These are phyloP conservation scores for Recurvirostra avosetta DNA, from an alignment of 2,113 vertebrate genomes.

Conservation along the genomic window DNA sequence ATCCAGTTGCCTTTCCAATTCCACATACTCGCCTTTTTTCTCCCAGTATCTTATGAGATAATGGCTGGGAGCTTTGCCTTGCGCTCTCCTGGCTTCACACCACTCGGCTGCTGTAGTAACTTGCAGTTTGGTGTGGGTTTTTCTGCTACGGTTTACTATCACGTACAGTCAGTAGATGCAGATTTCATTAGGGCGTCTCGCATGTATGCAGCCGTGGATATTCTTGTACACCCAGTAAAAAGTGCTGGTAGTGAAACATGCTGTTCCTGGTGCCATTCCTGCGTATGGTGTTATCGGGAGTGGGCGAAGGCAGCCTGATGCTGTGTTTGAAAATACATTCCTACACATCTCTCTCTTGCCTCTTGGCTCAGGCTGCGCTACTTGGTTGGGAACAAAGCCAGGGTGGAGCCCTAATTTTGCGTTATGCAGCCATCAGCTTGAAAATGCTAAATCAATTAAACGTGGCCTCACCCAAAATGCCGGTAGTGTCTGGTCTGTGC, in stretches of 20 bases:
- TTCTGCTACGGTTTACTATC: background rate
- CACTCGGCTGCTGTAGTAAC: background rate
- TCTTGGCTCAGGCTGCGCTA: background rate
- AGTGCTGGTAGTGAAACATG: background rate
- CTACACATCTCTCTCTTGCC: background rate
- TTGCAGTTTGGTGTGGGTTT: background rate
- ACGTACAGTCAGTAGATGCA: rapidly evolving
- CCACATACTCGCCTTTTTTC: rapidly evolving
- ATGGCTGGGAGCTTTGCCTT: background rate
- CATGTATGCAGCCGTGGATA: background rate
- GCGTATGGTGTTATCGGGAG: rapidly evolving
- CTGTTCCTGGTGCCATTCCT: background rate
- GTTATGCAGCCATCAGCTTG: background rate
- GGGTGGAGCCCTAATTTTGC: background rate
- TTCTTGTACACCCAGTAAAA: background rate
- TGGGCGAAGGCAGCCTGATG: background rate
- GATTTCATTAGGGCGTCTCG: background rate
- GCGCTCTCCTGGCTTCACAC: background rate
- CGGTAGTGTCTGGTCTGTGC: background rate
- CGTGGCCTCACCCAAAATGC: background rate
- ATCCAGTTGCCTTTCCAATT: background rate
- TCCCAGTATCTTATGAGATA: background rate
- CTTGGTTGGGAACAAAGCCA: background rate
- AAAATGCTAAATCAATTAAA: background rate
- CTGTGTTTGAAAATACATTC: background rate